Conservation (phyloP, 2,113 vertebrate genomes). For the Machaerirhynchus nigripectus region DNA sequence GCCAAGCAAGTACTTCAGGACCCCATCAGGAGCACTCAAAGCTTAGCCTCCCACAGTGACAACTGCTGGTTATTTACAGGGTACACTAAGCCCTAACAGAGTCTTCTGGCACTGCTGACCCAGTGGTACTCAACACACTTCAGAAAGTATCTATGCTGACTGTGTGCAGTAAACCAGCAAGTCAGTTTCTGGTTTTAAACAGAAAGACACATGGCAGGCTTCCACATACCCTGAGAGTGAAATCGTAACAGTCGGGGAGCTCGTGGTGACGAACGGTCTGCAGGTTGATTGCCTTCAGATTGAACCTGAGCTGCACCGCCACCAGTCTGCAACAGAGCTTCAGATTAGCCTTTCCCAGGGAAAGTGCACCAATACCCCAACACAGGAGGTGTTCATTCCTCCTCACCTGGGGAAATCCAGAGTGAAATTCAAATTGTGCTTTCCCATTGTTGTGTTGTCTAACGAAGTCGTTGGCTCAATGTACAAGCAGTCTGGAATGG, state of each 20-base stretch:
- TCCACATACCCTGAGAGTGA: constrained; percentile 81
- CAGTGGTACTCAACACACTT: background rate
- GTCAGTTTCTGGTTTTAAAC: background rate
- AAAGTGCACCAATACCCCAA: background rate
- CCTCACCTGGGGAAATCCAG: constrained; percentile 91
- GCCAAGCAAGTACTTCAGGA: background rate
- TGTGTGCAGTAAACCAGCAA: background rate
- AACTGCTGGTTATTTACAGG: background rate
- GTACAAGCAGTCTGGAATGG: constrained; percentile 85
- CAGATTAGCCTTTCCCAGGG: background rate
- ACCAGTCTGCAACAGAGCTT: constrained; percentile 79
- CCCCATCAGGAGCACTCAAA: background rate
- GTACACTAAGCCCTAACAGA: background rate
- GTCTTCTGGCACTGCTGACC: background rate
- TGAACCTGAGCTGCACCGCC: constrained; percentile 83
- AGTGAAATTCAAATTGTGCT: constrained; percentile 77
- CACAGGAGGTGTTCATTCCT: background rate
- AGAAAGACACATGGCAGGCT: background rate
- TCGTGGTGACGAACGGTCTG: constrained; percentile 91
- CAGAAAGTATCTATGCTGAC: background rate
- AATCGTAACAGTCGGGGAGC: constrained; percentile 92
- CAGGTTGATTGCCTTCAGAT: constrained; percentile 92
- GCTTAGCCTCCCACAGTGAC: background rate
- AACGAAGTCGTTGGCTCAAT: constrained; percentile 70
- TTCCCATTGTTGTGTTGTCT: constrained; percentile 37